phyloP scores from a whole-genome alignment of 2,888 invertebrate species.

The Hemaris fuciformis region DNA sequence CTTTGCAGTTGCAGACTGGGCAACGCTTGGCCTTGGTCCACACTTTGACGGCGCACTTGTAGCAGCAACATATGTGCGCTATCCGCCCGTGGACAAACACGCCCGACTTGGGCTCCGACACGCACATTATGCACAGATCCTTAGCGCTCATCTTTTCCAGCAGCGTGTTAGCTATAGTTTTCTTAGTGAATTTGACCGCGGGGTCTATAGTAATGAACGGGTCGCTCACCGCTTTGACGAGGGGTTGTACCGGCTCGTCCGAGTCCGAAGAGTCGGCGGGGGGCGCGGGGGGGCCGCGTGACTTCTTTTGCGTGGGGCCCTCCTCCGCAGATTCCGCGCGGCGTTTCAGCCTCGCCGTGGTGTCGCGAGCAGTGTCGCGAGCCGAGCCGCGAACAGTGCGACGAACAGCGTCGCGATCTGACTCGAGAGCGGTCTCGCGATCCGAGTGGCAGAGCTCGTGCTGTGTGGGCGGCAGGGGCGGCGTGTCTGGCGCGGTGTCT shows the following conservation, averaged over 20 bases:
- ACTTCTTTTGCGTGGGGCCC: conserved; percentile 16
- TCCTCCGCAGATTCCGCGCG: conserved; percentile 30
- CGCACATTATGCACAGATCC: conserved; percentile 83
- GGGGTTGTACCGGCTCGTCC: conserved; percentile 44
- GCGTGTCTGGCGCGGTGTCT: too few relatives aligned
- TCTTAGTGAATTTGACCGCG: conserved; percentile 39
- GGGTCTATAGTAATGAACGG: conserved; percentile 59
- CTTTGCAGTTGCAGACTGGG: conserved; percentile 86
- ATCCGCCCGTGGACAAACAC: conserved; percentile 85
- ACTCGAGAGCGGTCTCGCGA: too few relatives aligned
- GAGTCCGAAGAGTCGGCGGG: conserved; percentile 44
- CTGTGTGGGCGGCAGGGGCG: too few relatives aligned
- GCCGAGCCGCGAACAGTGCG: too few relatives aligned
- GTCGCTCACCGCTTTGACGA: conserved; percentile 69
- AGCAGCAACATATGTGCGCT: conserved; percentile 87
- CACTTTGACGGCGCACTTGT: conserved; percentile 85
- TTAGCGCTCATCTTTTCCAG: conserved; percentile 49
- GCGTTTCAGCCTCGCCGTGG: neutral
- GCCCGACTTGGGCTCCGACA: conserved; percentile 83
- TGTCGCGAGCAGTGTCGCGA: too few relatives aligned
- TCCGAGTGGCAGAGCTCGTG: too few relatives aligned
- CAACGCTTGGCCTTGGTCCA: conserved; percentile 84
- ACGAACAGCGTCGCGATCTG: too few relatives aligned
- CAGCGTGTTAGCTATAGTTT: conserved; percentile 42
- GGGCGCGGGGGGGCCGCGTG: conserved; percentile 32